Evolutionary conservation across 2,888 invertebrate genomes (phyloP), one percentile per base, ranked within the genome.

Genomic region (Erebia aethiops): DNA sequence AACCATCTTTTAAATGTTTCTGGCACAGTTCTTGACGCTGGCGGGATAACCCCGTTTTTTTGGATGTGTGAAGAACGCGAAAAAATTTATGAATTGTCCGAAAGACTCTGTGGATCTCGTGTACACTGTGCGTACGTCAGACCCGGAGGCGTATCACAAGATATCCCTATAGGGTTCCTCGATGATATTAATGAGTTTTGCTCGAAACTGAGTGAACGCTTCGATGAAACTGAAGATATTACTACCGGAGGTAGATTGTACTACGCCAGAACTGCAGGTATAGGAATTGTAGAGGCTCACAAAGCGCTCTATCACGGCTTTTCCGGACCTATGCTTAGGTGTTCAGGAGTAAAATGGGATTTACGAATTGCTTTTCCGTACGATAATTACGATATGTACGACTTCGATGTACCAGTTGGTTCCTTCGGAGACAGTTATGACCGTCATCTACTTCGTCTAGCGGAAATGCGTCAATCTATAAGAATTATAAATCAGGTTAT

Each of bases 21-120:
- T 0, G 95, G 96, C 0, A 96, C 97, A 73, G 94, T 96, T 26
- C 90, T 98, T 16, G 98, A 98, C 82, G 94, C 97, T 26, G 98
- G 98, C 26, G 98, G 96, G 5, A 96, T 98, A 77, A 97, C 98
- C 1, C 98, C 98, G 0, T 96, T 98, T 81, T 98, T 98, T 87
- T 98, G 98, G 98, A 93, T 97, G 82, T 98, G 97, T 85, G 98
- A 98, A 87, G 98, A 97, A 87, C 94, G 97, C 64, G 98, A 98
- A 88, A 98, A 98, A 89, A 87, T 98, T 74, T 96, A 96, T 88
- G 98, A 98, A 86, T 94, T 97, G 77, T 97, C 96, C 81, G 98
- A 98, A 84, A 93, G 98, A 74, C 95, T 96, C 1, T 96, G 96
- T 60, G 98, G 98, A 0, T 96, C 97, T 64, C 94, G 98, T 56